Conservation (phyloP, 1,140 invertebrate genomes). For the Chrysomallon squamiferum region DNA sequence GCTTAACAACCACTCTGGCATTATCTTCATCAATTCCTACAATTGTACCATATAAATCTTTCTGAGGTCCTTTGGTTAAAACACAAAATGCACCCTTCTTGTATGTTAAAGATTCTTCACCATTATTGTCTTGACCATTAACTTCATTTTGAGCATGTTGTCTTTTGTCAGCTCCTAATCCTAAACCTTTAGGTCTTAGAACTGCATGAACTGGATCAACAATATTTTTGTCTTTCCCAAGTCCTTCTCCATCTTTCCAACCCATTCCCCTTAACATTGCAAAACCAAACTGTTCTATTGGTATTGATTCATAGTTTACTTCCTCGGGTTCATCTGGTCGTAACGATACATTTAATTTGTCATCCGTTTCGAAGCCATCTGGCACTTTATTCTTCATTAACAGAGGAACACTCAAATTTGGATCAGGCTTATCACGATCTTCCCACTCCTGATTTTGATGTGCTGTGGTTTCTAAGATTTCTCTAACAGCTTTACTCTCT, state of each 20-base stretch:
- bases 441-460: conserved; percentile 51
- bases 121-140: conserved; percentile 21
- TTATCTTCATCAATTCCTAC: conserved; percentile 86
- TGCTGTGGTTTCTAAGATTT: conserved; percentile 57
- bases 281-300: conserved; percentile 85
- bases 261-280: conserved; percentile 96
- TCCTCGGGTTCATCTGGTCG: conserved; percentile 61
- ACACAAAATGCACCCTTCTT: conserved; percentile 56
- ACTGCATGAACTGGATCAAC: conserved; percentile 68
- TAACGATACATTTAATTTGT: conserved; percentile 64
- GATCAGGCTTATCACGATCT: conserved; percentile 42
- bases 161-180: conserved; percentile 78
- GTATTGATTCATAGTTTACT: conserved; percentile 86
- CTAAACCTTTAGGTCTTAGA: conserved; percentile 86
- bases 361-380: conserved; percentile 66
- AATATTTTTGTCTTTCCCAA: conserved; percentile 69
- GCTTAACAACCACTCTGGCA: conserved; percentile 79
- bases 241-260: conserved; percentile 80
- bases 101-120: conserved; percentile 35
- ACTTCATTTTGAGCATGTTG: conserved; percentile 27
- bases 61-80: conserved; percentile 66
- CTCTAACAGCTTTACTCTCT: conserved; percentile 50
- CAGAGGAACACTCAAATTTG: conserved; percentile 58
- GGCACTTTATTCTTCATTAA: conserved; percentile 66
- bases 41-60: conserved; percentile 81